Conservation (phyloP, 1,140 invertebrate genomes). For the Drosophila miranda region DNA sequence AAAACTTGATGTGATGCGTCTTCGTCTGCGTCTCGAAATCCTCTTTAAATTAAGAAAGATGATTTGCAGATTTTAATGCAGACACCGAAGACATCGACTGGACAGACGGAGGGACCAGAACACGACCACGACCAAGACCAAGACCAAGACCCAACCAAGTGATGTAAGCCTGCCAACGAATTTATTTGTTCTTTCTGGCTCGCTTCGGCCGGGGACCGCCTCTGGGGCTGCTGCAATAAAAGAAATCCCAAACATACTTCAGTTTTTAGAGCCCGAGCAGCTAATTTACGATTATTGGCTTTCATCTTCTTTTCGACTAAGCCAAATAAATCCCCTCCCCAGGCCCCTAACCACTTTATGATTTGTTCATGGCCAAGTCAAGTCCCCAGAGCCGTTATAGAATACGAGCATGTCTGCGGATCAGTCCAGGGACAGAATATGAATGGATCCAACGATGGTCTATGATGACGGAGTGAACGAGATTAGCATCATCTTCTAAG, state of each 20-base stretch:
- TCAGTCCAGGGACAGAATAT: neutral
- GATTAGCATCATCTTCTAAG: too few species aligned
- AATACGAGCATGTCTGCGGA: too few species aligned
- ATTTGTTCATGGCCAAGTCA: constrained; percentile 10
- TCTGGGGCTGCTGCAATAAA: constrained; percentile 44
- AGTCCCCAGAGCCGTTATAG: constrained; percentile 1
- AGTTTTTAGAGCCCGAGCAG: constrained; percentile 37
- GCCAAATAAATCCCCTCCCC: constrained; percentile 31
- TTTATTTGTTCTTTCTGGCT: constrained; percentile 36
- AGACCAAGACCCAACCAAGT: constrained; percentile 1
- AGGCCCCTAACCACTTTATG: constrained; percentile 9
- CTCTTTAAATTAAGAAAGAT: constrained; percentile 79
- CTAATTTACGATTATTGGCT: constrained; percentile 68
- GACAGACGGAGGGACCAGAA: neutral
- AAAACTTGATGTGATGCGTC: constrained; percentile 62
- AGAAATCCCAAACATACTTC: constrained; percentile 13
- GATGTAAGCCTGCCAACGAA: constrained; percentile 43
- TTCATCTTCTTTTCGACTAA: constrained; percentile 25
- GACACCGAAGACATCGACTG: constrained; percentile 43
- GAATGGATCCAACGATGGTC: constrained; percentile 9
- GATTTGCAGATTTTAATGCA: constrained; percentile 70
- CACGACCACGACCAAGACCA: too few species aligned
- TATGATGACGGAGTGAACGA: neutral
- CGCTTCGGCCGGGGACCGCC: neutral
- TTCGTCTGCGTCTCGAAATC: constrained; percentile 56